phyloP scores from a whole-genome alignment of 1,140 invertebrate species.

The Drosophila melanica region DNA sequence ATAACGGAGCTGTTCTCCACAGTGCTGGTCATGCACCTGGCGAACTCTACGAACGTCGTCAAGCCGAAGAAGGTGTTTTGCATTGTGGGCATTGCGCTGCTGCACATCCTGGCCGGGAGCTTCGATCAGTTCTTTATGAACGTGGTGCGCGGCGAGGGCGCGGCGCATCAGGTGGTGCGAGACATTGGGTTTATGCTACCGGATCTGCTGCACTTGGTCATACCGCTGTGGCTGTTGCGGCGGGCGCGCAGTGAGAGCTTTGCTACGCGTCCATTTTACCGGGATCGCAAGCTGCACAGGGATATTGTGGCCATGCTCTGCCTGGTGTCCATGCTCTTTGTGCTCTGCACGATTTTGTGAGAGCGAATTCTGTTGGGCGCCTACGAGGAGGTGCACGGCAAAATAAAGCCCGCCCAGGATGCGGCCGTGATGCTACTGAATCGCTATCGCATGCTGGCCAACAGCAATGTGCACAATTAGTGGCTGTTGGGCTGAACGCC shows the following conservation, averaged over 20 bases:
- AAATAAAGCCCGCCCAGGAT: constrained; percentile 66
- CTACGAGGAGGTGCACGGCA: constrained; percentile 67
- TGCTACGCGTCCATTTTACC: constrained; percentile 72
- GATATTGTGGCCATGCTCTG: constrained; percentile 83
- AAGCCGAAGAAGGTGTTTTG: constrained; percentile 87
- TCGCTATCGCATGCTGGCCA: constrained; percentile 72
- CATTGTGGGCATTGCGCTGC: constrained; percentile 88
- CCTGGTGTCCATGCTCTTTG: constrained; percentile 76
- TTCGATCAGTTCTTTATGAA: constrained; percentile 91
- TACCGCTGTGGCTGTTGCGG: constrained; percentile 85
- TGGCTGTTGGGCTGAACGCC: neutral
- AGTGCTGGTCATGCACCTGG: constrained; percentile 86
- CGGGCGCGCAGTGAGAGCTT: constrained; percentile 70
- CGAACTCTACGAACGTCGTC: constrained; percentile 86
- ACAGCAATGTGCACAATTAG: constrained; percentile 67
- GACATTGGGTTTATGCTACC: constrained; percentile 91
- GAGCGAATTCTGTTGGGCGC: constrained; percentile 72
- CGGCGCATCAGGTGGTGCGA: constrained; percentile 88
- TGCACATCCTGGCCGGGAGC: constrained; percentile 90
- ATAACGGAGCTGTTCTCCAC: constrained; percentile 90
- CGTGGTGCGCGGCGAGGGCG: constrained; percentile 89
- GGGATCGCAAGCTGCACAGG: constrained; percentile 75
- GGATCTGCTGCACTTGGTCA: constrained; percentile 88
- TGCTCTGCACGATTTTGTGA: constrained; percentile 83
- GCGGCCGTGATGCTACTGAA: constrained; percentile 64